Evolutionary conservation across 2,797 vertebrate species (phyloP), one percentile per base, ranked within the genome.

Genomic region (Menidia menidia): DNA sequence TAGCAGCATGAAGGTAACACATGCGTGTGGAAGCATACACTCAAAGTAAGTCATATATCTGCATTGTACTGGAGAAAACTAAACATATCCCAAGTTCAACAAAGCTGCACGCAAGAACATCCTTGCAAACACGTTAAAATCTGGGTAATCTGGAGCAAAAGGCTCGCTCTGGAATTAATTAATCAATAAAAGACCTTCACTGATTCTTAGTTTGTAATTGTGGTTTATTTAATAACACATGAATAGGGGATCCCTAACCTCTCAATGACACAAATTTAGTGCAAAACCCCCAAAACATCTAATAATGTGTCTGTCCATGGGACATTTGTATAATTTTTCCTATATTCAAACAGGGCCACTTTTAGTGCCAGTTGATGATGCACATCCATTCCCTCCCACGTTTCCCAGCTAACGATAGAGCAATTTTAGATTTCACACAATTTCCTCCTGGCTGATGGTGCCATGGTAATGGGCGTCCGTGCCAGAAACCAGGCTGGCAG

Each of bases 251-350:
- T 6, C 51, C 43, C 68, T 39, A 42, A 71, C 60, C 42, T 54
- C 63, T 68, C 58, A 41, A 12, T 60, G 64, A 66, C 60, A 55
- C 7, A 44, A 35, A 64, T 69, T 43, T 44, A 35, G 52, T 63
- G 45, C 19, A 31, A 71, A 11, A 35, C 16, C 42, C 25, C 42
- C n/a, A 52, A 69, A 53, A 25, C 50, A 7, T 32, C 53, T 43
- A 14, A 43, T 33, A 15, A 41, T 12, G 16, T 57, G 18, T 66
- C 14, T 42, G 4, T 51, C 66, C 51, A 64, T 10, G 57, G n/a
- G 43, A 45, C 19, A 45, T 88, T 90, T 92, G 86, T 80, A 86
- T 89, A 19, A 45, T 85, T 48, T 31, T 89, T 90, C 90, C 51
- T 81, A 75, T 87, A 88, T 86, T 85, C 80, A 89, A 92, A 87